Evolutionary conservation across 2,888 invertebrate species (phyloP), one percentile per base, ranked within the genome.

Genomic region (Pachydiplax longipennis): DNA sequence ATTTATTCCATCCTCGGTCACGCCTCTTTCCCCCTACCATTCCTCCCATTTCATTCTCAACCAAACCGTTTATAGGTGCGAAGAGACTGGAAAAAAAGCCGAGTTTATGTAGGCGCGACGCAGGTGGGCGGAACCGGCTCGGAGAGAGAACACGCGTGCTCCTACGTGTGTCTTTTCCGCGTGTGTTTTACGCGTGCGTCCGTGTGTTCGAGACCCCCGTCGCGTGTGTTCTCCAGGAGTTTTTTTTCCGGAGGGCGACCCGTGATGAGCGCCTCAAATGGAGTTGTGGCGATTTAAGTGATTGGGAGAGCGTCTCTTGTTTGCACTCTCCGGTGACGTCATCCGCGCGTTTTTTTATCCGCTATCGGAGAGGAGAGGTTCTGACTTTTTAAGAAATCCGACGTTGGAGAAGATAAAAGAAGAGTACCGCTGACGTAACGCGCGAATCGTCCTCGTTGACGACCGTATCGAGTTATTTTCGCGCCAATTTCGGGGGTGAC

Each of bases 51-150:
- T n/a, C n/a, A 37, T 37, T 87, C 37, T 65, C 61, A 31, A 37
- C 22, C 87, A n/a, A 61, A 87, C 87, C 87, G 87, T 87, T 87
- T 87, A 87, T 87, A 87, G 87, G 61, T 53, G 87, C 65, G 87
- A 61, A 87, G 58, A 35, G 83, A 83, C 53, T 35, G 83, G 22
- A 58, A 58, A 58, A 83, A 35, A 35, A 83, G 83, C 58, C 8
- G 58, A 61, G 58, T 83, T 83, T 31, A 83, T 35, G 83, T 35
- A 58, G 53, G 83, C 58, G 83, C 83, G 53, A 61, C 15, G 61
- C 87, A 87, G 87, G 87, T 87, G 87, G 87, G 87, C 87, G 65
- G 61, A 22, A 87, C 35, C 87, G 35, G 37, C 61, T 82, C 44
- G 12, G 61, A 2, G 61, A 40, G 40, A 53, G 73, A 73, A 12